Percentiles rank a stretch among this genome's conserved stretches.
phyloP scores from a whole-genome alignment of 37 sponge, comb jelly and placozoan species.

The Spongilla lacustris region DNA sequence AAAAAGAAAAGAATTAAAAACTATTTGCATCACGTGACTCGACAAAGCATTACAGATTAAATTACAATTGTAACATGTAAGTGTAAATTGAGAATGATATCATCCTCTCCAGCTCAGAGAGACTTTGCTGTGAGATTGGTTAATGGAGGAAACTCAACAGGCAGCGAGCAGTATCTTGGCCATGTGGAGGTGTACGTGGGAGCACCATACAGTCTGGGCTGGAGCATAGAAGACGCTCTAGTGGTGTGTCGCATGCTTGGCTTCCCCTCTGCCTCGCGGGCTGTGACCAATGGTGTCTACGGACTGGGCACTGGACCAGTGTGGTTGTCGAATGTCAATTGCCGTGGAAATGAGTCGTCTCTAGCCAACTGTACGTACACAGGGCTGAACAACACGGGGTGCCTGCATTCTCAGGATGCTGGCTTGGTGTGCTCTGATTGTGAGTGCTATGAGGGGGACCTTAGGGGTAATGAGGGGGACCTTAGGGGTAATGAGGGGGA shows the following conservation, averaged over 20 bases:
- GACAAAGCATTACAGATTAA: too few relatives aligned
- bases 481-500: too few relatives aligned
- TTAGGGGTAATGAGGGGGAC: too few relatives aligned
- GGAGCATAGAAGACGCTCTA: conserved; percentile 22
- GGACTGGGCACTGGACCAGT: conserved; percentile 34
- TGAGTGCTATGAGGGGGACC: too few relatives aligned
- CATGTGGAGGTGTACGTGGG: not conserved
- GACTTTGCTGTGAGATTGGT: not conserved
- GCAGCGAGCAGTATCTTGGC: not conserved
- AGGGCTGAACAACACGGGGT: not conserved
- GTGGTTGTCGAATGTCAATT: conserved; percentile 75
- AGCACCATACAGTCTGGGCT: conserved; percentile 7
- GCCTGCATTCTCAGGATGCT: conserved; percentile 27
- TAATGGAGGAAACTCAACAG: not conserved
- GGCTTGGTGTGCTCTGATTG: conserved; percentile 60
- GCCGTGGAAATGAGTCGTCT: conserved; percentile 60
- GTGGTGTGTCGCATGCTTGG: conserved; percentile 49
- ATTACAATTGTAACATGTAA: too few relatives aligned
- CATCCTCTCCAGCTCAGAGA: too few relatives aligned
- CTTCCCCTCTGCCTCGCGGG: conserved; percentile 26
- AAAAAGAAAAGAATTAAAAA: too few relatives aligned
- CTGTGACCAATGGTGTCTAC: not conserved
- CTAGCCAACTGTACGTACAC: too few relatives aligned
- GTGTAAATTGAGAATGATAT: too few relatives aligned
- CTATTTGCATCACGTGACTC: too few relatives aligned